Conservation (phyloP, 2,888 invertebrate species). For the Schizaphis graminum region DNA sequence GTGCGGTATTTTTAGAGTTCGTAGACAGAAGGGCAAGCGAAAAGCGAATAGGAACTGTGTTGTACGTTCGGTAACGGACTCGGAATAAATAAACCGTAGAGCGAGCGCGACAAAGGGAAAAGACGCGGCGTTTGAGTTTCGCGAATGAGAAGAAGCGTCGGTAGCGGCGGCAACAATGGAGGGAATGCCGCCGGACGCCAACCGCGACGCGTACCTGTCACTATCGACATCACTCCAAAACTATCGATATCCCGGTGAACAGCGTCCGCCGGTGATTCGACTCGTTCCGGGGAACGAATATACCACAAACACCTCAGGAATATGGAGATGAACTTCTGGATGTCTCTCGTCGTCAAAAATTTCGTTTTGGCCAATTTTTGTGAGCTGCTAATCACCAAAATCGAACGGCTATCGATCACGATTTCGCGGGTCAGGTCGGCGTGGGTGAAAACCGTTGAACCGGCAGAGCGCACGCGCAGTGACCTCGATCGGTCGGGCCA, state of each 20-base stretch:
- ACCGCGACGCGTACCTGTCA: conserved; percentile 72
- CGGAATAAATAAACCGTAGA: conserved; percentile 55
- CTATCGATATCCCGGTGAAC: not conserved
- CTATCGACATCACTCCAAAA: not conserved
- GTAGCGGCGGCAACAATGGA: conserved; percentile 71
- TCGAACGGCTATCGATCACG: conserved; percentile 47
- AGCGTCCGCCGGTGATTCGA: not conserved
- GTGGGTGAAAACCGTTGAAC: conserved; percentile 61
- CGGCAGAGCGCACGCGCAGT: conserved; percentile 59
- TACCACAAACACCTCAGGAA: not conserved
- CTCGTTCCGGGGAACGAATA: not conserved
- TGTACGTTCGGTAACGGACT: conserved; percentile 49
- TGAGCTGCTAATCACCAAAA: not conserved
- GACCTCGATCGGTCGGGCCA: conserved; percentile 59
- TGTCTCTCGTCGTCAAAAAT: not conserved
- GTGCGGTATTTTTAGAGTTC: conserved; percentile 2
- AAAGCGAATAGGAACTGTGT: conserved; percentile 11
- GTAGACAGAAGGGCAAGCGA: not conserved
- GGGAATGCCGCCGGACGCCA: conserved; percentile 81
- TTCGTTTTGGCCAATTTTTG: not conserved
- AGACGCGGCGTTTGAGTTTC: conserved; percentile 45
- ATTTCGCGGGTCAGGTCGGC: not conserved
- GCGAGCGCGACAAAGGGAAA: conserved; percentile 44
- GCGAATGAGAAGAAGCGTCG: conserved; percentile 54
- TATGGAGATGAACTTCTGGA: too few species aligned